Evolutionary conservation across 2,113 vertebrate species (phyloP).

Genomic region (Nettapus auritus): DNA sequence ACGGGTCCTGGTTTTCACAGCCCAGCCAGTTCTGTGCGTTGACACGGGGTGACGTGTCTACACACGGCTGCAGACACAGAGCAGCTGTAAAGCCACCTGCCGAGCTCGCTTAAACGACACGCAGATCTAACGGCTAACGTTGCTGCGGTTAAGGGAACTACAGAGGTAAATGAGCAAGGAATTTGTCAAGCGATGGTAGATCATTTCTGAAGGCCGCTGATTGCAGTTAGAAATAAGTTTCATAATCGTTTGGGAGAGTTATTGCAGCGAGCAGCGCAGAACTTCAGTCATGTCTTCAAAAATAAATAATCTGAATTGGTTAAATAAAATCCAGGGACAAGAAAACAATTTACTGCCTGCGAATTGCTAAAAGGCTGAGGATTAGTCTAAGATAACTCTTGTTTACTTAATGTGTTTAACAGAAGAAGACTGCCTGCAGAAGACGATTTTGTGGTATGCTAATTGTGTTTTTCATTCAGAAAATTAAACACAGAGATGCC

Average conservation of each 20-base stretch:
- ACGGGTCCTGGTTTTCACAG: neutral
- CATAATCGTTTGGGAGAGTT: neutral
- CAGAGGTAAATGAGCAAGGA: neutral
- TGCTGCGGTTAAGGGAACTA: neutral
- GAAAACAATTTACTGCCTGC: neutral
- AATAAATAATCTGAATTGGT: slow-evolving; percentile 44
- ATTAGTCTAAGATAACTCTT: slow-evolving; percentile 23
- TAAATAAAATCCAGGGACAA: neutral
- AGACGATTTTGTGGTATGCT: neutral
- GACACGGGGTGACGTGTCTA: neutral
- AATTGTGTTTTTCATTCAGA: neutral
- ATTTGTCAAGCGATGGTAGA: neutral
- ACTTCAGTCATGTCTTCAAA: slow-evolving; percentile 16
- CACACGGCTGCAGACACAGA: neutral
- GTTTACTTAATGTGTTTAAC: slow-evolving; percentile 3
- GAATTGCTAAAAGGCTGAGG: slow-evolving; percentile 20
- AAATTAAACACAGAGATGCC: neutral
- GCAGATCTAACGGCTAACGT: neutral
- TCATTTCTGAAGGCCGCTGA: neutral
- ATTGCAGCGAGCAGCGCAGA: neutral
- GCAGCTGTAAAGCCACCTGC: neutral
- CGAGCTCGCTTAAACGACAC: neutral
- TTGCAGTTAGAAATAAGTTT: neutral
- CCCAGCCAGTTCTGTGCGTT: accelerated
- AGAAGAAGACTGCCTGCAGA: neutral